Percentiles rank a stretch among this genome's conserved stretches.
phyloP scores from a whole-genome alignment of 2,797 vertebrate genomes.

The Gallinago solitaria region DNA sequence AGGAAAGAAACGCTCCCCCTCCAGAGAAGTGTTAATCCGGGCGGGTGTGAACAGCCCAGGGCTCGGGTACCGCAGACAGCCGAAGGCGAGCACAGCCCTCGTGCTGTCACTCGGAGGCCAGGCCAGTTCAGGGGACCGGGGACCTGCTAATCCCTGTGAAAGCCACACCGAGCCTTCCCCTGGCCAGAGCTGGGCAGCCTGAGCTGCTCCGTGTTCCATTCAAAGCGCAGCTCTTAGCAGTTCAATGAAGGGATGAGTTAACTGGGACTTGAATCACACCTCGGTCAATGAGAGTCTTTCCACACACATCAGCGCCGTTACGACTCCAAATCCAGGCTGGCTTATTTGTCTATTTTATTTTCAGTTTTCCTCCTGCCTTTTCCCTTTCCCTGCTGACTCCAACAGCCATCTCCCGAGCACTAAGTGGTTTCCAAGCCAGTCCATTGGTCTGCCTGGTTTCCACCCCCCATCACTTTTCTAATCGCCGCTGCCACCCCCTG shows the following conservation, averaged over 20 bases:
- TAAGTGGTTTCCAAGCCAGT: not conserved
- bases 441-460: not conserved
- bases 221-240: accelerated
- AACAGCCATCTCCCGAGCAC: not conserved
- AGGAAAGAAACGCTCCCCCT: not conserved
- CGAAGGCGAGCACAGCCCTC: not conserved
- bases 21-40: not conserved
- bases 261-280: not conserved
- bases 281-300: not conserved
- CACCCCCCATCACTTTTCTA: not conserved
- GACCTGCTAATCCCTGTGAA: accelerated
- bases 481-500: not conserved
- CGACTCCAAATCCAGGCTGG: accelerated
- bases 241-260: not conserved
- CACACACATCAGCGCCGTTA: not conserved
- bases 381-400: not conserved
- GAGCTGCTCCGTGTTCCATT: not conserved
- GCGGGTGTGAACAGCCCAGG: not conserved
- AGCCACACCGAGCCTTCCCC: not conserved
- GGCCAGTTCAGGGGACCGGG: not conserved
- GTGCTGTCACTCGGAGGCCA: not conserved
- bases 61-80: not conserved
- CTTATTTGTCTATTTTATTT: not conserved
- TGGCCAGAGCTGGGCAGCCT: accelerated
- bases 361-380: not conserved